Base-by-base conservation (phyloP, 2,113 vertebrate species). In the Corythornis madagascariensis region DNA sequence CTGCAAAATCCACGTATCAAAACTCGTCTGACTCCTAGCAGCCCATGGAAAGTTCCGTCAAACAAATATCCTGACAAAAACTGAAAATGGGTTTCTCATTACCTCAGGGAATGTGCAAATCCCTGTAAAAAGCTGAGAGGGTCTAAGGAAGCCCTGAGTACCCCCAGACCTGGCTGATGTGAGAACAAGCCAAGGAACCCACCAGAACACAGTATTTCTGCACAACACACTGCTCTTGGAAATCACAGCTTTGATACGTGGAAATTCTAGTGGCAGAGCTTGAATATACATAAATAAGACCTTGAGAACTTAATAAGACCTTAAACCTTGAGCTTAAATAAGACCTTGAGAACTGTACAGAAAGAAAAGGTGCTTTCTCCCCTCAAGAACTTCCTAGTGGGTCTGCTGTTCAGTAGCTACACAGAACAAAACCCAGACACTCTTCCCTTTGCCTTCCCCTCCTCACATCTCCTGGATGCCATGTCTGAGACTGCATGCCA, bases 1-100 rank as follows among this genome's bases (percentile, higher is more conserved):
- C 72, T 66, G 47, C 79, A 91, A 75, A 91, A 96, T 94, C 85
- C 88, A 92, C 82, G 87, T 70, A 92, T 13, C 81, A 65, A 89
- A 90, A 72, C 24, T 40, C 48, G 48, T 48, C 81, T 95, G 76
- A 47, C 55, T 96, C 83, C 90, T 79, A 92, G 48, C 43, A 82
- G 26, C 64, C 70, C 47, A 83, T 55, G 47, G 52, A 61, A 93
- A 91, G 53, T 38, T 92, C 85, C 72, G 29, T 61, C n/a, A 45
- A 70, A 90, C 88, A 78, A 89, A 75, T 70, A 48, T 31, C 19
- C 33, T 78, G n/a, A 64, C 9, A 86, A 90, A 87, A 92, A 57
- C 20, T 21, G 22, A 33, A 67, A 77, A 72, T 3, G 55, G 56
- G 60, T 61, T 69, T 69, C 64, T 76, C 50, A 6, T 65, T 91